Percentiles rank a stretch among this genome's conserved stretches.
Conservation (phyloP, 2,113 vertebrate species). For the Galbula dea region DNA sequence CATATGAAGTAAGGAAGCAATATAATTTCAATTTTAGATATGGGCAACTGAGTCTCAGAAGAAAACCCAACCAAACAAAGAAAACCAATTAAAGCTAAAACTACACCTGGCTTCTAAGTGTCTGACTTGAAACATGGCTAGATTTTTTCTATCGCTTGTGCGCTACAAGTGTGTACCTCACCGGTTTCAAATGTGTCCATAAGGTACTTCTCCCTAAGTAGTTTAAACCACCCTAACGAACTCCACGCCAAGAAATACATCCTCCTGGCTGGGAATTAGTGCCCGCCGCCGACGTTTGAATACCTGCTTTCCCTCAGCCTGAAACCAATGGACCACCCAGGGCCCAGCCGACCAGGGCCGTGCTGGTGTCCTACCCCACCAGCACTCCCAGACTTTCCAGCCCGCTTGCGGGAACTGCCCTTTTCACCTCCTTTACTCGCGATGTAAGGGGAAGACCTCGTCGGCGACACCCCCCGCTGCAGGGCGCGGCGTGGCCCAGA, state of each 20-base stretch:
- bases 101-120: background rate
- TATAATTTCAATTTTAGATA: background rate
- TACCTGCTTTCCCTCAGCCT: background rate
- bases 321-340: background rate
- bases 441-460: rapidly evolving
- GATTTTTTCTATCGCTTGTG: background rate
- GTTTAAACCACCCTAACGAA: background rate
- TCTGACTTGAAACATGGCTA: background rate
- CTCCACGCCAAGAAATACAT: background rate
- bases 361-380: no score
- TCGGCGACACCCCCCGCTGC: background rate
- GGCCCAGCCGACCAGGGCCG: background rate
- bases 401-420: background rate
- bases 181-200: background rate
- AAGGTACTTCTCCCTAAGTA: background rate
- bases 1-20: background rate
- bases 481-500: background rate
- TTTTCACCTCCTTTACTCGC: background rate
- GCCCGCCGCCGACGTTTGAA: background rate
- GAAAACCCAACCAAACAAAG: background rate
- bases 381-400: no score
- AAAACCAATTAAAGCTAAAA: background rate
- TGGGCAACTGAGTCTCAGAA: rapidly evolving
- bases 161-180: background rate
- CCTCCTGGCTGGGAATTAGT: background rate